Evolutionary conservation across 2,113 vertebrate genomes (phyloP).

Genomic region (Gopherus evgoodei): DNA sequence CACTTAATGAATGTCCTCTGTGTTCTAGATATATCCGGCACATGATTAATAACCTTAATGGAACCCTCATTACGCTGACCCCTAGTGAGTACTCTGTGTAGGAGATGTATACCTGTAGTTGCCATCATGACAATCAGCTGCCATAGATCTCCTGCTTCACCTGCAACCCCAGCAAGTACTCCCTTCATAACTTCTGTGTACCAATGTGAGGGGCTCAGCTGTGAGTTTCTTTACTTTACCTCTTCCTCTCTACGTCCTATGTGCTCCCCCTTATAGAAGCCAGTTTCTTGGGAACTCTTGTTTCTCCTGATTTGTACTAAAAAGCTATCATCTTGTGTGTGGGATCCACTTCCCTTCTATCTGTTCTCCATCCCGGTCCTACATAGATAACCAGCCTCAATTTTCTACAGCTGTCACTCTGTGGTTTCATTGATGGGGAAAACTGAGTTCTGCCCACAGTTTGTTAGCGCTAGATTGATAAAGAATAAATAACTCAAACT

Average conservation of each 20-base stretch:
- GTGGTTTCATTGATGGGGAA: neutral
- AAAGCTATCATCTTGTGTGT: conserved; percentile 43
- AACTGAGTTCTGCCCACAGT: conserved; percentile 13
- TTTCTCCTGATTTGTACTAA: neutral
- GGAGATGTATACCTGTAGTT: conserved; percentile 68
- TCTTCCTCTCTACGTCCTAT: conserved; percentile 38
- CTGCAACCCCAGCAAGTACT: conserved; percentile 69
- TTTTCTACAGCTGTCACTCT: neutral
- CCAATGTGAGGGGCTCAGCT: conserved; percentile 64
- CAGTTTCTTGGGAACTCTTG: conserved; percentile 29
- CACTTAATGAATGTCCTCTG: conserved; percentile 15
- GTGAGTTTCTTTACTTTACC: conserved; percentile 60
- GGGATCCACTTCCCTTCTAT: neutral
- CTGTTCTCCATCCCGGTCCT: conserved; percentile 37
- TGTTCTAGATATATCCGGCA: conserved; percentile 36
- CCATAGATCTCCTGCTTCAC: conserved; percentile 70
- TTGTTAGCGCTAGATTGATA: neutral
- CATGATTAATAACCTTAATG: conserved; percentile 50
- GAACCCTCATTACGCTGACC: conserved; percentile 50
- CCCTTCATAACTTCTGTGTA: conserved; percentile 57
- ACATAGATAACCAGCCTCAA: neutral
- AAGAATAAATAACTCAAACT: neutral
- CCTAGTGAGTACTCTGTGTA: conserved; percentile 50
- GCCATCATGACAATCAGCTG: conserved; percentile 74
- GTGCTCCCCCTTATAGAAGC: conserved; percentile 46